A percentile compares a stretch with the other conserved stretches of the same genome.
These are phyloP conservation scores for Peribatodes rhomboidaria DNA, from an alignment of 2,888 invertebrate species.

Conservation along the genomic window DNA sequence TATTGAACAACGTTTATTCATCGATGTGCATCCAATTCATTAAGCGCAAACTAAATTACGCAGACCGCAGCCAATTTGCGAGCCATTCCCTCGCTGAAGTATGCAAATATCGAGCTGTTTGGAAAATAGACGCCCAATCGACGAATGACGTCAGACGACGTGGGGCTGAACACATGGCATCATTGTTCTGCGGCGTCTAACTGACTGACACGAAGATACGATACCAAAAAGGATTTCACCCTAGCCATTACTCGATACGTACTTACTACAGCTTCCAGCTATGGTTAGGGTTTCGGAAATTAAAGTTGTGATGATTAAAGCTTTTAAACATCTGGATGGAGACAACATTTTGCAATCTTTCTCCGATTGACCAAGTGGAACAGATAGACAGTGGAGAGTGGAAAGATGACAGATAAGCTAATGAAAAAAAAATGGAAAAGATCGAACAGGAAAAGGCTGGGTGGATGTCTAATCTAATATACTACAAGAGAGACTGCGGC, in stretches of 20 bases:
- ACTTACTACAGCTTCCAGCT: not conserved
- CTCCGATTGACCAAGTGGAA: too few relatives aligned
- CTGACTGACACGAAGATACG: slow-evolving; percentile 40
- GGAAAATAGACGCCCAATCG: slow-evolving; percentile 54
- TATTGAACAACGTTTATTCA: slow-evolving; percentile 44
- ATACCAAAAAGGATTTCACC: slow-evolving; percentile 4
- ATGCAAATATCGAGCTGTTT: slow-evolving; percentile 58
- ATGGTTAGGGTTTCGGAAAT: not conserved
- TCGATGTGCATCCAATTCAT: slow-evolving; percentile 51
- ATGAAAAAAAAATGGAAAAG: too few relatives aligned
- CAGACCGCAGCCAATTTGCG: slow-evolving; percentile 57
- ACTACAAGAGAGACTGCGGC: too few relatives aligned
- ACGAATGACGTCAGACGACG: slow-evolving; percentile 39
- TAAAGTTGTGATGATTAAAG: not conserved
- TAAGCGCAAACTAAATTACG: slow-evolving; percentile 52
- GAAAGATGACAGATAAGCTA: too few relatives aligned
- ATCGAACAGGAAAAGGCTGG: too few relatives aligned
- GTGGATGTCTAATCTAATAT: too few relatives aligned
- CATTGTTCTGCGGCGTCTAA: slow-evolving; percentile 51
- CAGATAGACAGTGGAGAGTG: too few relatives aligned
- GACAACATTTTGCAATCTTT: too few relatives aligned
- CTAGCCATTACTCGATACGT: slow-evolving; percentile 16
- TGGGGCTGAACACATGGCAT: slow-evolving; percentile 55
- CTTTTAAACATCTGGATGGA: not conserved
- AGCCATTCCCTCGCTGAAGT: slow-evolving; percentile 52